phyloP scores from a whole-genome alignment of 2,797 vertebrate species.

The Mormyrus proboscirostris region DNA sequence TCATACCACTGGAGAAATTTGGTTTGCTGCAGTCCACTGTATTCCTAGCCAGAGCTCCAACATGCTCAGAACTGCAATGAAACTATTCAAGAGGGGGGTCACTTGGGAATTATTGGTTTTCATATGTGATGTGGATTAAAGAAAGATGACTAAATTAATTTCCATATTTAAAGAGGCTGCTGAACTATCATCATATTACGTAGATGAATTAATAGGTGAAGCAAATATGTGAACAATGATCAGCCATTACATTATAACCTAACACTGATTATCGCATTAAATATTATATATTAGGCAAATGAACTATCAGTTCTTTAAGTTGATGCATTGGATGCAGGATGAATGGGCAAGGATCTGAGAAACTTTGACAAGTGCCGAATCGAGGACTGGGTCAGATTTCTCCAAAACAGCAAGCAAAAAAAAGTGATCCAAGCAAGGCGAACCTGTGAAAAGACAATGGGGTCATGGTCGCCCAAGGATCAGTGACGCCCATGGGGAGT shows the following conservation, averaged over 20 bases:
- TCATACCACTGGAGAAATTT: constrained; percentile 42
- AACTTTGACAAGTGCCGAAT: background rate
- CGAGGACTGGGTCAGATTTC: background rate
- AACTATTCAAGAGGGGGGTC: background rate
- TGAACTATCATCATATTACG: background rate
- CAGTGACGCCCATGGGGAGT: background rate
- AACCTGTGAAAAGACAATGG: background rate
- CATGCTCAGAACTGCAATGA: background rate
- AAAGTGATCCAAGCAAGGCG: background rate
- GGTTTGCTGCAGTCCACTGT: constrained; percentile 41
- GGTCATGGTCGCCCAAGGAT: background rate
- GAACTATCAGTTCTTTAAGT: background rate
- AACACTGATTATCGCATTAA: background rate
- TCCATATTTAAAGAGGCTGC: background rate
- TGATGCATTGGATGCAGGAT: background rate
- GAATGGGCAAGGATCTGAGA: background rate
- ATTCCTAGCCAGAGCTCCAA: background rate
- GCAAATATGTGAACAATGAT: background rate
- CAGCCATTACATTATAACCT: background rate
- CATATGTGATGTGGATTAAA: background rate
- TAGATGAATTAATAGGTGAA: background rate
- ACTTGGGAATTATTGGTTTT: background rate
- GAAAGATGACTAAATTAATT: background rate
- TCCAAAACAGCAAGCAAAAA: background rate
- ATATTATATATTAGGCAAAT: background rate